A percentile compares a stretch with the other conserved stretches of the same genome.
These are phyloP conservation scores for Morpho helenor DNA, from an alignment of 2,888 invertebrate genomes.

Conservation along the genomic window DNA sequence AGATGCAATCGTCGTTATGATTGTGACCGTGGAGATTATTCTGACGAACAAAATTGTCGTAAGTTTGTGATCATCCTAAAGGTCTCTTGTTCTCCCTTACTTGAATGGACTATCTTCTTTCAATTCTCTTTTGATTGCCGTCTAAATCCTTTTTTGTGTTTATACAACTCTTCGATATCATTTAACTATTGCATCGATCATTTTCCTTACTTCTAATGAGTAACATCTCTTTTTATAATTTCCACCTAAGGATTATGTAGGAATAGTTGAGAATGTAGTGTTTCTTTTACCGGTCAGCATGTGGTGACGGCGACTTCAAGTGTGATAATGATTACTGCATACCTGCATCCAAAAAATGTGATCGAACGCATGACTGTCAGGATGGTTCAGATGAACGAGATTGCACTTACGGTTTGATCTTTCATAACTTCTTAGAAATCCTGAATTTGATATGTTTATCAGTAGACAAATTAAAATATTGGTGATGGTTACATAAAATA, in stretches of 20 bases:
- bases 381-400: slow-evolving; percentile 79
- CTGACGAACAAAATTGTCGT: slow-evolving; percentile 89
- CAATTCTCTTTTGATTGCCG: slow-evolving; percentile 11
- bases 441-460: neutral
- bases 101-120: slow-evolving; percentile 9
- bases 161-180: slow-evolving; percentile 5
- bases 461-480: slow-evolving; percentile 3
- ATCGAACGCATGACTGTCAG: slow-evolving; percentile 77
- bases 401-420: slow-evolving; percentile 73
- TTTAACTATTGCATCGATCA: neutral
- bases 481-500: slow-evolving; percentile 15
- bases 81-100: slow-evolving; percentile 15
- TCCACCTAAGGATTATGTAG: slow-evolving; percentile 13
- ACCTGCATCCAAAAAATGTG: slow-evolving; percentile 72
- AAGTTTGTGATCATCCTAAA: slow-evolving; percentile 61
- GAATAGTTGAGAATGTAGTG: slow-evolving; percentile 31
- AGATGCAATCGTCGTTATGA: slow-evolving; percentile 83
- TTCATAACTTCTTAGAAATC: slow-evolving; percentile 27
- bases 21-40: slow-evolving; percentile 82
- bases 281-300: slow-evolving; percentile 79
- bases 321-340: slow-evolving; percentile 84
- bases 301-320: slow-evolving; percentile 77
- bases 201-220: neutral
- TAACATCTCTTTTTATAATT: slow-evolving; percentile 2
- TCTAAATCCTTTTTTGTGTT: neutral